Percentiles rank a stretch among this genome's conserved stretches.
phyloP scores from a whole-genome alignment of 2,888 invertebrate genomes.

The Neoscelio sp. region DNA sequence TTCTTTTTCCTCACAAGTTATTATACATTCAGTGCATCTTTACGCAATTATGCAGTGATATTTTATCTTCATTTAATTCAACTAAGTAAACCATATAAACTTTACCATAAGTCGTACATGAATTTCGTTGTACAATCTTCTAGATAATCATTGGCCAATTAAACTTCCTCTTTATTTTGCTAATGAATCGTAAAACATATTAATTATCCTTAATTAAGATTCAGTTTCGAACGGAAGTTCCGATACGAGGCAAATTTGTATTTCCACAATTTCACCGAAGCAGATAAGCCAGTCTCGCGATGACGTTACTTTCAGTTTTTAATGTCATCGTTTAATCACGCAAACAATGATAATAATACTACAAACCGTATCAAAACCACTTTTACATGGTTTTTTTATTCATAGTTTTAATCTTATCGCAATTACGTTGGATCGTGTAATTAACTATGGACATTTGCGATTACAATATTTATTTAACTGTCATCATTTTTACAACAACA shows the following conservation, averaged over 20 bases:
- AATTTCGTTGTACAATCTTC: no score
- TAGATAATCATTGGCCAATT: background rate
- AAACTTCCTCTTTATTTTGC: constrained; percentile 25
- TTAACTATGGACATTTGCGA: constrained; percentile 3
- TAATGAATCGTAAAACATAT: no score
- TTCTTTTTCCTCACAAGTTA: no score
- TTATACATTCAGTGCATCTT: no score
- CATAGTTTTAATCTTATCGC: constrained; percentile 47
- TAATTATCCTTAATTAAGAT: no score
- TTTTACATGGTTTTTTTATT: constrained; percentile 20
- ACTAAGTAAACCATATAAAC: no score
- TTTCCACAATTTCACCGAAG: constrained; percentile 26
- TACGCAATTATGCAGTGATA: no score
- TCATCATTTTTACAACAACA: background rate
- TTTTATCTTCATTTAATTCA: no score
- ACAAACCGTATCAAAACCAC: constrained; percentile 37
- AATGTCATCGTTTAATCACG: constrained; percentile 31
- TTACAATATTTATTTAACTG: background rate
- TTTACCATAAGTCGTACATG: no score
- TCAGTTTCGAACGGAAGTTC: constrained; percentile 34
- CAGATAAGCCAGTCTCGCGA: constrained; percentile 33
- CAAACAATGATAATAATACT: constrained; percentile 30
- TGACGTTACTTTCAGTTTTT: constrained; percentile 6
- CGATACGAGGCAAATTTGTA: constrained; percentile 21
- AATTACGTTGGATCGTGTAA: constrained; percentile 34